These are phyloP conservation scores for Ceratina australensis DNA, from an alignment of 1,140 invertebrate genomes.

Conservation along the genomic window DNA sequence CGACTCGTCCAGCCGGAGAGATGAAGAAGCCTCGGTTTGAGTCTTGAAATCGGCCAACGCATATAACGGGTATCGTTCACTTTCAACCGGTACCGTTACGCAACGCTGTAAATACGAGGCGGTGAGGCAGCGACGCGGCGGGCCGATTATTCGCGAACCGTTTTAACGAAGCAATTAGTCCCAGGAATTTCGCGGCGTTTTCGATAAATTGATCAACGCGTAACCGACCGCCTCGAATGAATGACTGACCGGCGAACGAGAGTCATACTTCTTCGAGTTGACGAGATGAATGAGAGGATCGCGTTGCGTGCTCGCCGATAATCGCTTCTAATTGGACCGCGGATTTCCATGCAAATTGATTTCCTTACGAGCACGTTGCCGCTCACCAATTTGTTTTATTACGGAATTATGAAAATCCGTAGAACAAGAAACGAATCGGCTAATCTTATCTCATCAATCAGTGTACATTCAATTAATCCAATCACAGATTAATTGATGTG, in stretches of 20 bases:
- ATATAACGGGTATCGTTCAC: conserved; percentile 39
- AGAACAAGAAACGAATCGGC: too few relatives aligned
- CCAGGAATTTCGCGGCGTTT: conserved; percentile 32
- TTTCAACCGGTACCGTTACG: conserved; percentile 38
- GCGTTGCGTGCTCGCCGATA: neutral
- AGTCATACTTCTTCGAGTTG: neutral
- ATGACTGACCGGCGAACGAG: neutral
- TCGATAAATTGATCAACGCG: conserved; percentile 20
- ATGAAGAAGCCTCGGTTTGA: too few relatives aligned
- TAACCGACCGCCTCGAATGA: neutral
- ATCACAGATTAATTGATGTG: too few relatives aligned
- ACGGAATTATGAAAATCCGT: too few relatives aligned
- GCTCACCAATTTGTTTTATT: too few relatives aligned
- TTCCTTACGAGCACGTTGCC: too few relatives aligned
- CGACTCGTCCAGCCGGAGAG: too few relatives aligned
- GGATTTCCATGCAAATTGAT: too few relatives aligned
- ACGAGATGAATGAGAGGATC: neutral
- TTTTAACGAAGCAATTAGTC: conserved; percentile 52
- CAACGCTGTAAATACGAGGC: conserved; percentile 11
- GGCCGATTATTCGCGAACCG: conserved; percentile 34
- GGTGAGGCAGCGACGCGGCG: neutral
- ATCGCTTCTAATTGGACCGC: neutral
- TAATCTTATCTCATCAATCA: too few relatives aligned
- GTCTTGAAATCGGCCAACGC: conserved; percentile 18
- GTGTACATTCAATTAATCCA: too few relatives aligned